A percentile compares a stretch with the other conserved stretches of the same genome.
Conservation (phyloP, 37 sponge, comb jelly and placozoan species). For the Aplysina aerophoba region DNA sequence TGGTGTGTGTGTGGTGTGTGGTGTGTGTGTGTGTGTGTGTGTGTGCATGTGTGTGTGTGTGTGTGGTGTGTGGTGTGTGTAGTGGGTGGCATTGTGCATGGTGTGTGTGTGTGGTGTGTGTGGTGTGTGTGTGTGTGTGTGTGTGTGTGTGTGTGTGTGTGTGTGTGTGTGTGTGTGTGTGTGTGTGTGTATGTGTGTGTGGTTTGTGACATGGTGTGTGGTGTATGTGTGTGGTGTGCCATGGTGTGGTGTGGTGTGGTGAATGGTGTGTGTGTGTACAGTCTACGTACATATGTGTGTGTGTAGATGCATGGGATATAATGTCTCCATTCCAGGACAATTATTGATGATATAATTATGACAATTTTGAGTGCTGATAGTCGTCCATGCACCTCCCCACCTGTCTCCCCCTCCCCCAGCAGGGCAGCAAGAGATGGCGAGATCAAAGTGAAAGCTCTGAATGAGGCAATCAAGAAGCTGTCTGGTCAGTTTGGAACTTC, state of each 20-base stretch:
- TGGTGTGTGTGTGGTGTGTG: conserved; percentile 12
- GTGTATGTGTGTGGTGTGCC: no score
- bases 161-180: neutral
- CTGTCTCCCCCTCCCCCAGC: neutral
- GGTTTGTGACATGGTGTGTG: no score
- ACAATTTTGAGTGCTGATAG: no score
- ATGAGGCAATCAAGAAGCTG: conserved; percentile 52
- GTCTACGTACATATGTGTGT: no score
- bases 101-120: neutral
- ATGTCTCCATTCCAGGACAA: no score
- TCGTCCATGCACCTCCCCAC: no score
- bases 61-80: conserved; percentile 5
- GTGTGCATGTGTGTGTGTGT: conserved; percentile 11
- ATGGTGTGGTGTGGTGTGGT: no score
- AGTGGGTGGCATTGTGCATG: neutral
- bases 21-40: neutral
- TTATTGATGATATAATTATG: no score
- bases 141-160: neutral
- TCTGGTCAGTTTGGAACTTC: neutral
- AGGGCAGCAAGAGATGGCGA: conserved; percentile 33
- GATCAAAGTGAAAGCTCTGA: conserved; percentile 46
- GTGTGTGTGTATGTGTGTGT: no score
- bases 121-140: neutral
- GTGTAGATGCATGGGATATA: neutral
- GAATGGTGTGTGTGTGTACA: no score